Evolutionary conservation across 2,113 vertebrate genomes (phyloP), one percentile per base, ranked within the genome.

Genomic region (Hyaena hyaena): DNA sequence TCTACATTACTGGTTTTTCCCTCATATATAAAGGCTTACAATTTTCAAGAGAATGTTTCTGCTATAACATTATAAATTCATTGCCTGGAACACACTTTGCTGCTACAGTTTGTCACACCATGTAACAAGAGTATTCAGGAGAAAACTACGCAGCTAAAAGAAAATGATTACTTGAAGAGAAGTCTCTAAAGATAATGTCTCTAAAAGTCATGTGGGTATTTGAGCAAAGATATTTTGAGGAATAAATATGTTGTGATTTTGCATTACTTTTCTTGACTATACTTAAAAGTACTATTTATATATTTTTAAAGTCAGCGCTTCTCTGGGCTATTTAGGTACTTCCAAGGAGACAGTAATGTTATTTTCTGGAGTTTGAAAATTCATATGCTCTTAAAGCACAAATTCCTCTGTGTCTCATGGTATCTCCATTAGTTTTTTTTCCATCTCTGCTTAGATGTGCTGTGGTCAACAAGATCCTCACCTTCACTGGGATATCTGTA

Each of bases 1-100:
- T 90, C 66, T 66, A 93, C 58, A 19, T 69, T 97, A 97, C 93
- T 95, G 79, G 97, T 96, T 97, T 96, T 97, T 92, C 65, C 53
- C 94, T 95, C 85, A 88, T 68, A 86, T 93, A 45, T 73, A 95
- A 96, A 82, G 50, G 39, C 14, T 66, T 95, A 93, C 26, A 98
- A 92, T 48, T 88, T 97, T 96, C 58, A 96, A 35, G 43, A 93
- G 58, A 90, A 88, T 93, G 65, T 97, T 96, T 16, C 71, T 96
- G 85, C 45, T 95, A 80, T 93, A 87, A 81, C 77, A 93, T 89
- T 97, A 95, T 91, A 91, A 94, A 93, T 93, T 86, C 63, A 94
- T 88, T 97, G 80, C 58, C 55, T 91, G 61, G 35, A 97, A 95
- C 73, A 90, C 33, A 96, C 74, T 94, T 96, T 96, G 7, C 43